Evolutionary conservation across 2,113 vertebrate species (phyloP).

Genomic region (Rhinoderma darwinii): DNA sequence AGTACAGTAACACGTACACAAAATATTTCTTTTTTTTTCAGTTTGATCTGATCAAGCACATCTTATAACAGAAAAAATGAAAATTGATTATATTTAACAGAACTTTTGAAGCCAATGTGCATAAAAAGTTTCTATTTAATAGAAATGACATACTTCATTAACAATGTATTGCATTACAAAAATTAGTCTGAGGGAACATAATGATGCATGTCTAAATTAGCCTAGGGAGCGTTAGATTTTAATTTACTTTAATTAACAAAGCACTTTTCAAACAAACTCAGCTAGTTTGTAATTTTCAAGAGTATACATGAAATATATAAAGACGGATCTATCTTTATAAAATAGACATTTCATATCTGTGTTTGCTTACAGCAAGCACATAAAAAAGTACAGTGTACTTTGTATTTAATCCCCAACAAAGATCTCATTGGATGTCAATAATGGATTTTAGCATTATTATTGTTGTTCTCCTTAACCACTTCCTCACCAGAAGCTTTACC

Average conservation of each 20-base stretch:
- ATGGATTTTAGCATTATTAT: background rate
- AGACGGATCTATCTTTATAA: slow-evolving; percentile 19
- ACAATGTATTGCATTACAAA: slow-evolving; percentile 62
- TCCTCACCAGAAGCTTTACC: no score
- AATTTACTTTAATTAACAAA: slow-evolving; percentile 55
- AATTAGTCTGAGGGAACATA: slow-evolving; percentile 62
- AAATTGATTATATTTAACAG: slow-evolving; percentile 47
- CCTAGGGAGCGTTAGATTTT: slow-evolving; percentile 58
- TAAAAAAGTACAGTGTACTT: background rate
- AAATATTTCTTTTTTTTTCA: background rate
- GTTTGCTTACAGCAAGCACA: background rate
- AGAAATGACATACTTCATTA: slow-evolving; percentile 64
- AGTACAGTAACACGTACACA: background rate
- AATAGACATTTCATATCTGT: slow-evolving; percentile 34
- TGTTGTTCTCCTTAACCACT: background rate
- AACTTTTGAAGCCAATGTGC: slow-evolving; percentile 47
- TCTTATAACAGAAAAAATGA: slow-evolving; percentile 8
- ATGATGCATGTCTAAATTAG: slow-evolving; percentile 64
- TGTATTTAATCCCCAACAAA: background rate
- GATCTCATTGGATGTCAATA: background rate
- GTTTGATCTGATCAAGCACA: slow-evolving; percentile 16
- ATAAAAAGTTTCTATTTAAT: slow-evolving; percentile 59
- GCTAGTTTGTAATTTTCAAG: slow-evolving; percentile 40
- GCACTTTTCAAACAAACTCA: slow-evolving; percentile 46
- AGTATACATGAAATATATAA: slow-evolving; percentile 44